Evolutionary conservation across 2,888 invertebrate genomes (phyloP), one percentile per base, ranked within the genome.

Genomic region (Furcula furcula): DNA sequence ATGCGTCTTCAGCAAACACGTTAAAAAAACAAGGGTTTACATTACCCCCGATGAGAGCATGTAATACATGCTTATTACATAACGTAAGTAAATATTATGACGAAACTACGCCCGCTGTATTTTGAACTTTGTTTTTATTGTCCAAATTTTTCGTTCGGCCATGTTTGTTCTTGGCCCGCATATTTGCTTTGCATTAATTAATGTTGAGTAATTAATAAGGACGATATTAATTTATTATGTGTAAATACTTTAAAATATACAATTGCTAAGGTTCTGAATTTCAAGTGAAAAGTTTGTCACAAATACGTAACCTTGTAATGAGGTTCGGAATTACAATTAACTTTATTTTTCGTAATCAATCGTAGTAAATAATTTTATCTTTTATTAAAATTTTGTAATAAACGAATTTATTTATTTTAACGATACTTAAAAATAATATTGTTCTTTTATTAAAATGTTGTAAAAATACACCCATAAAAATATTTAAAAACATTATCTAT

Each of bases 11-110:
- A 65, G 78, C 76, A 86, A 87, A 86, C 83, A 88, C 46, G 71
- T 74, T 86, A 79, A 86, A 88, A 87, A 88, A 88, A 87, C 85
- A 87, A 79, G 85, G 88, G 87, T 63, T 70, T 65, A 72, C 72
- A 75, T 74, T 67, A 76, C 52, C 47, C 41, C 43, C 30, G 25
- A 32, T n/a, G 39, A 42, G 41, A 36, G 35, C 35, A 39, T 30
- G 34, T 22, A 25, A 37, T 51, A 53, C 41, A 34, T 38, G 50
- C 48, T 58, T 54, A 55, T 40, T 67, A 71, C 56, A 70, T 68
- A 65, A 50, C 54, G 54, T 59, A 52, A 50, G 62, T 67, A 76
- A 76, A 75, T 71, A 76, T 58, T 56, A 47, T 47, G 48, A 43
- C 40, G 35, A 48, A 57, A 57, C 55, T 57, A 57, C 54, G 55